Evolutionary conservation across 2,888 invertebrate genomes (phyloP).

Genomic region (Lithophane socia): DNA sequence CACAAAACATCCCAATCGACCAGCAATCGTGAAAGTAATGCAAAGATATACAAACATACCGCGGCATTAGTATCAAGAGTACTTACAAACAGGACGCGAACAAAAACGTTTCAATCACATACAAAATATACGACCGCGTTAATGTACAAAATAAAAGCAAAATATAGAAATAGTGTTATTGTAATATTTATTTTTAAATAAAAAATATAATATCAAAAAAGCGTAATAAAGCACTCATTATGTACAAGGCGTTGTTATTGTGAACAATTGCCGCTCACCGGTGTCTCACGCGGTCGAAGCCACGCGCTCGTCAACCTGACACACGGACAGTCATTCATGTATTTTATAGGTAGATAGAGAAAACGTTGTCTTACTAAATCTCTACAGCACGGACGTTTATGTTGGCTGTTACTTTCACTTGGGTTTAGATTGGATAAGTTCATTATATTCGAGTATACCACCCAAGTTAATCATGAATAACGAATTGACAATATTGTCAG

Average conservation of each 20-base stretch:
- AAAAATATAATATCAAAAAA: slow-evolving; percentile 85
- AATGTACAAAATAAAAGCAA: slow-evolving; percentile 77
- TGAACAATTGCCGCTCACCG: slow-evolving; percentile 46
- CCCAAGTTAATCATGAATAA: neutral
- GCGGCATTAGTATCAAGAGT: slow-evolving; percentile 48
- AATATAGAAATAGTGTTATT: slow-evolving; percentile 76
- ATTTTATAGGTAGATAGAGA: neutral
- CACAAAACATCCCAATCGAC: slow-evolving; percentile 43
- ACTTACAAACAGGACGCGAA: slow-evolving; percentile 37
- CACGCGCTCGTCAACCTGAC: slow-evolving; percentile 2
- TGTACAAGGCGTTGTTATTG: slow-evolving; percentile 77
- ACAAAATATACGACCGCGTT: slow-evolving; percentile 56
- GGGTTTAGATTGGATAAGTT: neutral
- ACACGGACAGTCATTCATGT: neutral
- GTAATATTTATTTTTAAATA: slow-evolving; percentile 74
- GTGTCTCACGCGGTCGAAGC: slow-evolving; percentile 16
- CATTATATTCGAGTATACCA: slow-evolving; percentile 15
- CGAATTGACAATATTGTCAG: neutral
- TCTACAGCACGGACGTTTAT: neutral
- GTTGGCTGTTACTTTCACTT: neutral
- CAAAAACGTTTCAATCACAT: slow-evolving; percentile 52
- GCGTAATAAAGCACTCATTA: slow-evolving; percentile 88
- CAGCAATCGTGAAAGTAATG: slow-evolving; percentile 49
- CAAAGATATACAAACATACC: slow-evolving; percentile 32
- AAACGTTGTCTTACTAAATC: neutral